phyloP scores from a whole-genome alignment of 2,888 invertebrate species.

The Lasioglossum oenotherae region DNA sequence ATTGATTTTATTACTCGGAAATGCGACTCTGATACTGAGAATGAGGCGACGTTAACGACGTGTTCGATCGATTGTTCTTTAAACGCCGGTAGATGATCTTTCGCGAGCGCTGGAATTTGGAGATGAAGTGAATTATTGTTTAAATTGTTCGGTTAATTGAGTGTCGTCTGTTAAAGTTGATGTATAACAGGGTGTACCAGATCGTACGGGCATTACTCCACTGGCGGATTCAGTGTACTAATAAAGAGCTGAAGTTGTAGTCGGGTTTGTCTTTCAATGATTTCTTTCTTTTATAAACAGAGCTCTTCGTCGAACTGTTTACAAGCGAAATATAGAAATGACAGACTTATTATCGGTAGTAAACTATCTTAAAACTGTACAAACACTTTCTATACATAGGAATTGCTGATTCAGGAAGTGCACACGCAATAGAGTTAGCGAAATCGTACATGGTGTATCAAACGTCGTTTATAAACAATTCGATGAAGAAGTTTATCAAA shows the following conservation, averaged over 20 bases:
- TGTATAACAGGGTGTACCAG: background rate
- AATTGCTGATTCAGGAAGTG: background rate
- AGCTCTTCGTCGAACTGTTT: background rate
- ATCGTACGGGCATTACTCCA: conserved; percentile 6
- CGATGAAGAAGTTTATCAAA: background rate
- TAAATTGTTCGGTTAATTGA: background rate
- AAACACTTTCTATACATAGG: background rate
- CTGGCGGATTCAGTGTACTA: background rate
- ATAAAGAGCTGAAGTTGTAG: background rate
- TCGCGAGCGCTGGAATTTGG: background rate
- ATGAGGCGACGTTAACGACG: background rate
- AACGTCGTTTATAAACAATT: background rate
- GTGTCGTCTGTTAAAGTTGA: background rate
- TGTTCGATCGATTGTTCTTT: background rate
- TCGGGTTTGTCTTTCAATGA: background rate
- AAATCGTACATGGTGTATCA: background rate
- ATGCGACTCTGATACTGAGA: background rate
- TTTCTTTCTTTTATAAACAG: background rate
- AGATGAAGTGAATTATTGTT: background rate
- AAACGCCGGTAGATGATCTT: background rate
- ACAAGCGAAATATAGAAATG: background rate
- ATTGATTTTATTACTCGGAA: conserved; percentile 18
- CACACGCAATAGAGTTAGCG: background rate
- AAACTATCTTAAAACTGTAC: background rate
- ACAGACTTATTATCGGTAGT: background rate